Percentiles rank a stretch among this genome's conserved stretches.
Conservation (phyloP, 2,797 vertebrate genomes). For the Oceanodroma leucorhoa region DNA sequence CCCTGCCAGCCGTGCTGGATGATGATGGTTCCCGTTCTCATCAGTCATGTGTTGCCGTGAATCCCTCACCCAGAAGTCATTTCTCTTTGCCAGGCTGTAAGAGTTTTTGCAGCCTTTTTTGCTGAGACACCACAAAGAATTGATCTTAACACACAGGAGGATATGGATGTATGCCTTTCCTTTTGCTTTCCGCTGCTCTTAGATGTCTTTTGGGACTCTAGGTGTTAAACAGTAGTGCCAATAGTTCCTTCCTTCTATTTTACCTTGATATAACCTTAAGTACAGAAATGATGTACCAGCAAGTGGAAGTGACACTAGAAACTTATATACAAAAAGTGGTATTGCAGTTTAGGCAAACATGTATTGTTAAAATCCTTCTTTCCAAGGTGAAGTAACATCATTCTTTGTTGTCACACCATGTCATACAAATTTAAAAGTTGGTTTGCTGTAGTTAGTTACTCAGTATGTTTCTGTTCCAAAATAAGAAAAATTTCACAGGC, state of each 20-base stretch:
- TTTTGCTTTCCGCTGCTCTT: background rate
- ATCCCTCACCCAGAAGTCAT: background rate
- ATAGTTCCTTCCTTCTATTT: background rate
- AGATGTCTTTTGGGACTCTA: background rate
- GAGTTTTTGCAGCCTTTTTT: background rate
- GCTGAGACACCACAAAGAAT: background rate
- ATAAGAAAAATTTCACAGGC: background rate
- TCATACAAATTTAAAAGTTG: background rate
- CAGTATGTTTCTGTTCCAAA: background rate
- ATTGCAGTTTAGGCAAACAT: background rate
- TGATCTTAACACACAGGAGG: background rate
- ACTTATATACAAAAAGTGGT: background rate
- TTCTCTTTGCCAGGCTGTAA: background rate
- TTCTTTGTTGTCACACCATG: background rate
- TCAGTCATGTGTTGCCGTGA: background rate
- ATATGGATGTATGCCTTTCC: background rate
- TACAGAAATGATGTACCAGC: background rate
- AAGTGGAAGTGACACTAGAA: background rate
- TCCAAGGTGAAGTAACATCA: background rate
- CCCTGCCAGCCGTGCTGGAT: fast-evolving
- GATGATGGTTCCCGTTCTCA: fast-evolving
- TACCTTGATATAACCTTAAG: background rate
- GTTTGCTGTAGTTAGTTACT: background rate
- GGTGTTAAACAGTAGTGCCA: background rate
- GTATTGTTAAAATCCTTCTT: background rate